Conservation (phyloP, 2,797 vertebrate genomes). For the Chaetophractus vellerosus region DNA sequence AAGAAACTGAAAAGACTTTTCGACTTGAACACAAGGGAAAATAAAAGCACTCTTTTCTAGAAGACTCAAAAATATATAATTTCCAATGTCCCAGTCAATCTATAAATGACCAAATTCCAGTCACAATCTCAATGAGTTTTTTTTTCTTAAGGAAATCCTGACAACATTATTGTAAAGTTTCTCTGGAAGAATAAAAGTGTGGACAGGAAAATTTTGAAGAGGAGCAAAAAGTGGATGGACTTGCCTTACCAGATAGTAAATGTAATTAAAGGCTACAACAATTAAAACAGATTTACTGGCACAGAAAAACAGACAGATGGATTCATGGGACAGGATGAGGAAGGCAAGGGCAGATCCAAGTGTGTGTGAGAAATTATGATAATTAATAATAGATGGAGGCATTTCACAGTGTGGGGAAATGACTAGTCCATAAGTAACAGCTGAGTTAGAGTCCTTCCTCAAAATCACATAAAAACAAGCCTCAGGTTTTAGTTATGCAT, state of each 20-base stretch:
- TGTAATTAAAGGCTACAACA: slow-evolving; percentile 43
- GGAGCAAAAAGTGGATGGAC: slow-evolving; percentile 5
- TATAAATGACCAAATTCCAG: slow-evolving; percentile 14
- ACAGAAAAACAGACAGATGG: slow-evolving; percentile 50
- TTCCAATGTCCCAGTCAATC: background rate
- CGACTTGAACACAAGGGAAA: background rate
- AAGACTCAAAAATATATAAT: background rate
- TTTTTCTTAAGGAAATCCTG: slow-evolving; percentile 23
- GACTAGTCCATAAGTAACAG: background rate
- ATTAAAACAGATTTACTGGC: slow-evolving; percentile 24
- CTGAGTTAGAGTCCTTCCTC: background rate
- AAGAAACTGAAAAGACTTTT: slow-evolving; percentile 50
- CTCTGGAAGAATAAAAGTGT: background rate
- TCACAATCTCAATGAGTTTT: slow-evolving; percentile 32
- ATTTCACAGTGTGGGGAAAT: background rate
- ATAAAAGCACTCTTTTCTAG: background rate
- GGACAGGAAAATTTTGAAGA: background rate
- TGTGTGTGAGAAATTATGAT: background rate
- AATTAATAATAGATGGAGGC: background rate
- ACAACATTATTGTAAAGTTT: slow-evolving; percentile 50
- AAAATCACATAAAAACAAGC: slow-evolving; percentile 8
- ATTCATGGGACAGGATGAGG: background rate
- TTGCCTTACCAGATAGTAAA: slow-evolving; percentile 18
- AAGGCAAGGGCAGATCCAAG: background rate
- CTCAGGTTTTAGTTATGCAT: slow-evolving; percentile 19